Evolutionary conservation across 2,113 vertebrate genomes (phyloP).

Genomic region (Donacobius atricapilla): DNA sequence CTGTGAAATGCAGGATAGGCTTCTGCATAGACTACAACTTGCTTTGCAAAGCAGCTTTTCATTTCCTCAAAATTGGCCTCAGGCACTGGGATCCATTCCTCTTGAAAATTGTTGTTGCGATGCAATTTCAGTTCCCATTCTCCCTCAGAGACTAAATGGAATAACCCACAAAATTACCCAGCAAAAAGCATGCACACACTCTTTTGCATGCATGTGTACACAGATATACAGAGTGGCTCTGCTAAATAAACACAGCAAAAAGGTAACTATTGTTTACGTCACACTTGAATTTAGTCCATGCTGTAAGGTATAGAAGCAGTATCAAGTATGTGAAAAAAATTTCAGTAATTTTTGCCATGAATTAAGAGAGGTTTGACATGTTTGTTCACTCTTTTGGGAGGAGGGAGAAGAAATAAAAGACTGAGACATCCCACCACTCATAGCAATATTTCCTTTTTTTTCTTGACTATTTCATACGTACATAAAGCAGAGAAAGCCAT

Average conservation of each 20-base stretch:
- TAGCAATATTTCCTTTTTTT: not conserved
- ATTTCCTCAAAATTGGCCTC: not conserved
- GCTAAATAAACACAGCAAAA: not conserved
- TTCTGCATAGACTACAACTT: not conserved
- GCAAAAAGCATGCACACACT: not conserved
- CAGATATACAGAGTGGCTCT: not conserved
- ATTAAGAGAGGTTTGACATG: not conserved
- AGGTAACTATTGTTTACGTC: not conserved
- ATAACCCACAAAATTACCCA: not conserved
- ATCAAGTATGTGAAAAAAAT: not conserved
- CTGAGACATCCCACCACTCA: not conserved
- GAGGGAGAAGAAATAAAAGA: rapidly evolving
- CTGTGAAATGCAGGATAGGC: not conserved
- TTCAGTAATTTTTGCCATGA: not conserved
- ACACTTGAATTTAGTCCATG: not conserved
- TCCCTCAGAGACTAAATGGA: not conserved
- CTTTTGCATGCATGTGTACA: not conserved
- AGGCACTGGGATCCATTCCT: not conserved
- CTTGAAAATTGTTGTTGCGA: not conserved
- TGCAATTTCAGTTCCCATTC: not conserved
- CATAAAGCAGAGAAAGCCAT: not conserved
- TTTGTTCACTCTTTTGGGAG: not conserved
- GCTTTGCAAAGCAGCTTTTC: not conserved
- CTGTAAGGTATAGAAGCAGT: not conserved
- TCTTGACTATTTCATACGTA: not conserved